Base-by-base conservation (phyloP, 2,113 vertebrate species). In the Gavia stellata region DNA sequence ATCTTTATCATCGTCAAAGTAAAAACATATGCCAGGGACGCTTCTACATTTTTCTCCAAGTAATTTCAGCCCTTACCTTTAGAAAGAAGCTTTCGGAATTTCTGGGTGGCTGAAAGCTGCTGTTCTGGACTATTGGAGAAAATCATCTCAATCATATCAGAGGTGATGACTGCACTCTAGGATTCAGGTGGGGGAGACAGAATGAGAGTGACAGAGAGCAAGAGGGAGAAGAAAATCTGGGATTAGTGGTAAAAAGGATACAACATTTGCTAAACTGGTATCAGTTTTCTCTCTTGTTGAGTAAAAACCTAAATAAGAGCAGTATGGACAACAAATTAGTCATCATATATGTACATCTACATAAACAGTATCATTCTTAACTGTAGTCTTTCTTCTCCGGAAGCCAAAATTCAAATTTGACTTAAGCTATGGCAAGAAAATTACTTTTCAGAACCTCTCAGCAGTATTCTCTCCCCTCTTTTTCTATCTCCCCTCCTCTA, bases 91-190 rank as follows among this genome's bases (percentile, higher is more conserved):
- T 99, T 99, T 96, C 99, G 97, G 96, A 99, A 99, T 91, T 99
- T 99, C 96, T 99, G 99, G 21, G 99, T 99, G 83, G 99, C 99
- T 95, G 99, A 99, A 91, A 99, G 99, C 95, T 99, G 99, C 79
- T 99, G 99, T 88, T 99, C 99, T 81, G 99, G 99, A 79, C 98
- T 98, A 88, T 98, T 99, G 42, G 99, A 99, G 98, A 99, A 99
- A 97, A 99, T 99, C 99, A 99, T 99, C 96, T 99, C 99, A 78
- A 98, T 99, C 99, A 99, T 99, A 97, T 99, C 99, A 55, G 99
- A 98, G n/a, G 99, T 99, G 96, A 99, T 99, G 73, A 99, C 98
- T 50, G 98, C 98, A 96, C 97, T 98, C 98, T 98, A 80, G 31
- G 16, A 97, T 96, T 85, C 61, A 74, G 15, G 14, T 17, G 1